Percentiles rank a stretch among this genome's conserved stretches.
These are phyloP conservation scores for Danaus plexippus DNA, from an alignment of 1,140 invertebrate genomes.

Conservation along the genomic window DNA sequence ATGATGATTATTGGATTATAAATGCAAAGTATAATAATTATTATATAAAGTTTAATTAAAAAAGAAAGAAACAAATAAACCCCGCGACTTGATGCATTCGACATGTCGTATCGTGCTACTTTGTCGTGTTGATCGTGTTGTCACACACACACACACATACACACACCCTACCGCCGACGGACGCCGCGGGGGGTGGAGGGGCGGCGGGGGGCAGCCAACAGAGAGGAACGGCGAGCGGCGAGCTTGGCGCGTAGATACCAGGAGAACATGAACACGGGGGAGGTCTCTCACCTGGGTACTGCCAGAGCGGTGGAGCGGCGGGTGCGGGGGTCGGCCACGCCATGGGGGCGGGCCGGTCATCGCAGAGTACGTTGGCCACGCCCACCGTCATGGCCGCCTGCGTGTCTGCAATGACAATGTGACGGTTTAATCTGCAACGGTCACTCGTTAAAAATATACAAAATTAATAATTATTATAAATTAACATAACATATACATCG, in stretches of 20 bases:
- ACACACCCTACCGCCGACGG: constrained; percentile 34
- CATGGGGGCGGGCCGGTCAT: constrained; percentile 60
- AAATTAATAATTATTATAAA: no score
- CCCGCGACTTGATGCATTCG: no score
- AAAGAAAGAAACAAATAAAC: no score
- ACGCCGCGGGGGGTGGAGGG: constrained; percentile 38
- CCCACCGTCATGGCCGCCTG: constrained; percentile 74
- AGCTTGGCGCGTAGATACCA: constrained; percentile 69
- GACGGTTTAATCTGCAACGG: constrained; percentile 24
- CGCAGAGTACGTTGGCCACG: constrained; percentile 70
- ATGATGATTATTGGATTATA: no score
- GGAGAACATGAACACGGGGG: constrained; percentile 44
- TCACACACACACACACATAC: no score
- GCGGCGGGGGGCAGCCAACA: constrained; percentile 21
- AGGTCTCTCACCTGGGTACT: constrained; percentile 79
- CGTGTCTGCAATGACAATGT: constrained; percentile 56
- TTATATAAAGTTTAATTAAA: no score
- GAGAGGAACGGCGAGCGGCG: constrained; percentile 55
- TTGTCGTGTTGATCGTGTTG: no score
- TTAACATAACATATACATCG: no score
- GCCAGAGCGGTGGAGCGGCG: constrained; percentile 78
- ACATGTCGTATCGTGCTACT: no score
- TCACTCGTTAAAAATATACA: no score
- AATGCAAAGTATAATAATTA: no score
- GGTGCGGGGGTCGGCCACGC: constrained; percentile 63